Evolutionary conservation across 2,888 invertebrate genomes (phyloP).

Genomic region (Phengaris alcon): DNA sequence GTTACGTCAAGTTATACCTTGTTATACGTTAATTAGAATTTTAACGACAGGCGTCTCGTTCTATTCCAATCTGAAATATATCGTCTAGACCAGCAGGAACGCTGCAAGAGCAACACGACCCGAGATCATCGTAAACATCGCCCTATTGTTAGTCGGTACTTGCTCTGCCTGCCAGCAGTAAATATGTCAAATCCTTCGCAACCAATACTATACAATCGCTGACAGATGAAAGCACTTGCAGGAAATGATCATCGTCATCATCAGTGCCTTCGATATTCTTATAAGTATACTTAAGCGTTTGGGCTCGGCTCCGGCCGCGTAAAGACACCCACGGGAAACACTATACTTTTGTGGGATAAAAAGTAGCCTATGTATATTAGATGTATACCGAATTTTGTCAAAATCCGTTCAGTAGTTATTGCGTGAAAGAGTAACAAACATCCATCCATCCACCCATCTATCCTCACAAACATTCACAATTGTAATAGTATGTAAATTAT

Average conservation of each 20-base stretch:
- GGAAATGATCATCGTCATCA: not conserved
- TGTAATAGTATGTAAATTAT: no score
- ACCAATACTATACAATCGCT: conserved; percentile 19
- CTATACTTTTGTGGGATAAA: no score
- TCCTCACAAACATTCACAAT: no score
- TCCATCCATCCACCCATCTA: no score
- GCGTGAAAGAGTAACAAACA: no score
- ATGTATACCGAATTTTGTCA: no score
- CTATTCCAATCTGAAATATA: conserved; percentile 63
- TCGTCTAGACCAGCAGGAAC: conserved; percentile 73
- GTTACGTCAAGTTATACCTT: not conserved
- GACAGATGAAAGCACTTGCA: conserved; percentile 24
- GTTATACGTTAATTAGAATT: not conserved
- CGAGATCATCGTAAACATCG: conserved; percentile 49
- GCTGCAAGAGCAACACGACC: conserved; percentile 65
- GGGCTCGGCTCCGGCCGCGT: no score
- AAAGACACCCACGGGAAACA: no score
- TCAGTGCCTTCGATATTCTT: not conserved
- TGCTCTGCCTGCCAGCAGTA: conserved; percentile 49
- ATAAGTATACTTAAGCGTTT: no score
- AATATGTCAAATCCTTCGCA: conserved; percentile 44
- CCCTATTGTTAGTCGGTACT: conserved; percentile 75
- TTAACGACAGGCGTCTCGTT: conserved; percentile 41
- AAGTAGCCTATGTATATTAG: no score
- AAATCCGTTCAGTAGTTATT: no score